phyloP scores from a whole-genome alignment of 2,888 invertebrate genomes.

The Cataglyphis rosenhaueri region DNA sequence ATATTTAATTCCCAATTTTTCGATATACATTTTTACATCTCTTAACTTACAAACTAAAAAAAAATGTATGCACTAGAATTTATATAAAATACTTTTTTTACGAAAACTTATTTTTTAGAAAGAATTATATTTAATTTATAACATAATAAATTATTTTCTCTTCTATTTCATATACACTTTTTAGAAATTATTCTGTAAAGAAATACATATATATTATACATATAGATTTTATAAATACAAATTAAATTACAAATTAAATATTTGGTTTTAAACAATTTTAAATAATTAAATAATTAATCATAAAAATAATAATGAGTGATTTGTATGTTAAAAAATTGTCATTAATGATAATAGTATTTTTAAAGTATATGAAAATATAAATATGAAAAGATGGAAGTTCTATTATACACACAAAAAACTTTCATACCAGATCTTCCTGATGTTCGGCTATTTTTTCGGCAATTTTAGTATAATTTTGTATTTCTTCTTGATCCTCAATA shows the following conservation, averaged over 20 bases:
- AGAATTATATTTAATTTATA: not conserved
- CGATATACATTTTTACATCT: not conserved
- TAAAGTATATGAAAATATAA: not conserved
- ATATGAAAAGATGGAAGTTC: not conserved
- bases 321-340: not conserved
- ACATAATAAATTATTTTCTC: not conserved
- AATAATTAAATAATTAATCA: not conserved
- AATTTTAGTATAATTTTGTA: not conserved
- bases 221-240: not conserved
- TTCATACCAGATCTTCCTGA: not conserved
- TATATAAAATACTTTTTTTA: not conserved
- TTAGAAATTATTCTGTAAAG: not conserved
- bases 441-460: not conserved
- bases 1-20: not conserved
- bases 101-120: not conserved
- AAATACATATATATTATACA: not conserved
- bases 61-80: not conserved
- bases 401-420: not conserved
- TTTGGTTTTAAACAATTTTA: no score
- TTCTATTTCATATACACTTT: not conserved
- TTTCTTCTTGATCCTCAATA: not conserved
- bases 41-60: not conserved
- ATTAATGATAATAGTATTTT: not conserved
- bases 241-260: no score
- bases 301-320: not conserved